Evolutionary conservation across 2,888 invertebrate genomes (phyloP).

Genomic region (Eumacrocentrus americanus): DNA sequence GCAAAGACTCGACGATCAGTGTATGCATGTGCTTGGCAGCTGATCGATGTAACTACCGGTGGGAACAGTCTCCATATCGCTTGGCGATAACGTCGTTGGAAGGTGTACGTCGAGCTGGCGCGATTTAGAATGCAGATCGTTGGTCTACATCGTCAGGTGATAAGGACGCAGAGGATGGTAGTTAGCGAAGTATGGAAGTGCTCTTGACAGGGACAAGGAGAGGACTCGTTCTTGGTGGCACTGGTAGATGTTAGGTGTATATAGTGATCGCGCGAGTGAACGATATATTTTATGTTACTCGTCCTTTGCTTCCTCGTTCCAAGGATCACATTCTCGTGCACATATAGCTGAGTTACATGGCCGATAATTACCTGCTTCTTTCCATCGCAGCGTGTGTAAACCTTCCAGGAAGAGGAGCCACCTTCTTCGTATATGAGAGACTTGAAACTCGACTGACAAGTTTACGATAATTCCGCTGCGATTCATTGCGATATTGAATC

Average conservation of each 20-base stretch:
- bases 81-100: slow-evolving; percentile 20
- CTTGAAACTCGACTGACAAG: slow-evolving; percentile 14
- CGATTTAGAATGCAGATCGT: slow-evolving; percentile 37
- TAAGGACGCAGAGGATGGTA: slow-evolving; percentile 30
- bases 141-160: slow-evolving; percentile 31
- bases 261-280: slow-evolving; percentile 25
- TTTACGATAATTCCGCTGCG: slow-evolving; percentile 21
- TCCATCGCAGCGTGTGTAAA: neutral
- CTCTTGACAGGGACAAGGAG: slow-evolving; percentile 6
- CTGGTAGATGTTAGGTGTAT: slow-evolving; percentile 22
- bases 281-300: slow-evolving; percentile 35
- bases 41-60: neutral
- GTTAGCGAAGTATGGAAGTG: slow-evolving; percentile 23
- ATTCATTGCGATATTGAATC: slow-evolving; percentile 20
- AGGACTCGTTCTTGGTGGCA: neutral
- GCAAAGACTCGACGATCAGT: no score
- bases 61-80: slow-evolving; percentile 17
- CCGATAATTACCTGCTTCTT: slow-evolving; percentile 18
- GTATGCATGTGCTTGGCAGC: no score
- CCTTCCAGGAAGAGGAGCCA: slow-evolving; percentile 14
- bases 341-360: neutral
- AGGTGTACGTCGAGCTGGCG: slow-evolving; percentile 17
- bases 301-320: slow-evolving; percentile 38
- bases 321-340: slow-evolving; percentile 20
- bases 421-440: neutral